Percentiles rank a stretch among this genome's conserved stretches.
phyloP scores from a whole-genome alignment of 2,888 invertebrate species.

The Diadromus collaris region DNA sequence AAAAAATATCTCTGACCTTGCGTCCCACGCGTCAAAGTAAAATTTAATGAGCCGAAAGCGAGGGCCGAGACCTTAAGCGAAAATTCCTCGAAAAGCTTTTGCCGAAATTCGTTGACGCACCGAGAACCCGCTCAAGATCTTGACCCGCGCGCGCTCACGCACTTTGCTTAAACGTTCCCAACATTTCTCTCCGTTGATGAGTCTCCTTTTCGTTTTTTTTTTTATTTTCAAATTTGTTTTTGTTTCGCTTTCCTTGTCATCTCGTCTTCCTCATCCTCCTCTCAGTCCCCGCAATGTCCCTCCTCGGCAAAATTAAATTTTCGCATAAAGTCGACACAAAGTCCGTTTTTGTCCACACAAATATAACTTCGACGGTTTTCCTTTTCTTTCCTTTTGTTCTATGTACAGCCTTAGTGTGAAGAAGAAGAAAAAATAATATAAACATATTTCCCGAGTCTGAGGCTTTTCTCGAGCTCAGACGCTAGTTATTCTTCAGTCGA shows the following conservation, averaged over 20 bases:
- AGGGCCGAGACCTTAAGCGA: slow-evolving; percentile 18
- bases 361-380: slow-evolving; percentile 29
- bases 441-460: slow-evolving; percentile 31
- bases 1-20: slow-evolving; percentile 20
- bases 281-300: slow-evolving; percentile 56
- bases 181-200: background rate
- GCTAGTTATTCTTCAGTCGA: slow-evolving; percentile 25
- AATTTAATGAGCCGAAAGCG: background rate
- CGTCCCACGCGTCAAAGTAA: slow-evolving; percentile 22
- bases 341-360: slow-evolving; percentile 30
- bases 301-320: slow-evolving; percentile 57
- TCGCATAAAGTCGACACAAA: slow-evolving; percentile 37
- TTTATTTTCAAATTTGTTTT: background rate
- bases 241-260: background rate
- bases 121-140: slow-evolving; percentile 7
- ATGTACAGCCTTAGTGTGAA: slow-evolving; percentile 49
- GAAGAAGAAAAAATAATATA: slow-evolving; percentile 36
- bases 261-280: slow-evolving; percentile 44
- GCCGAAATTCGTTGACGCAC: slow-evolving; percentile 32
- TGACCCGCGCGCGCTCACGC: slow-evolving; percentile 2
- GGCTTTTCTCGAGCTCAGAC: slow-evolving; percentile 20
- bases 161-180: background rate
- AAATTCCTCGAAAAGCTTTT: background rate
- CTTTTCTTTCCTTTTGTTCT: slow-evolving; percentile 13
- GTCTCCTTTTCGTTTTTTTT: background rate